These are phyloP conservation scores for Drosophila gaucha DNA, from an alignment of 2,888 invertebrate genomes.

Conservation along the genomic window DNA sequence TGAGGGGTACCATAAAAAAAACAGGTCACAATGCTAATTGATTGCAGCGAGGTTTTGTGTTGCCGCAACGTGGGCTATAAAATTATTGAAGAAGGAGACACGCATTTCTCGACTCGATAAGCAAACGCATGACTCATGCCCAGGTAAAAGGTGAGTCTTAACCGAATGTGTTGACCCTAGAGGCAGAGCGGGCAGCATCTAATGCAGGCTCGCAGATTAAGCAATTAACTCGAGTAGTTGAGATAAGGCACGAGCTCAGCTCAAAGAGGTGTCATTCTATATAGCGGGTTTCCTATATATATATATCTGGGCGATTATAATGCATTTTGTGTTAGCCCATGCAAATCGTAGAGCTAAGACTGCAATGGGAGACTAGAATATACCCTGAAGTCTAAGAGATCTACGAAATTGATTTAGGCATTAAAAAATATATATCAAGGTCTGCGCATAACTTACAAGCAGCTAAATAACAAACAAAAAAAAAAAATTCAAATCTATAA, in stretches of 20 bases:
- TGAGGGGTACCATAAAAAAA: constrained; percentile 28
- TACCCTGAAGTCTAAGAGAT: neutral
- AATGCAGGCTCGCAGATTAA: constrained; percentile 74
- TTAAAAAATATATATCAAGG: too few relatives aligned
- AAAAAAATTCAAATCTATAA: too few relatives aligned
- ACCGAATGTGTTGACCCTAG: constrained; percentile 5
- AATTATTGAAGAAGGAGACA: constrained; percentile 76
- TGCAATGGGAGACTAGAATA: neutral
- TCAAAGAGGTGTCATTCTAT: constrained; percentile 50
- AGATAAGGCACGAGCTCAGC: constrained; percentile 59
- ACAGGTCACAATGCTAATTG: constrained; percentile 78
- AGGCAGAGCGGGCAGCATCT: constrained; percentile 27
- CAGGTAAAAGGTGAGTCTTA: constrained; percentile 17
- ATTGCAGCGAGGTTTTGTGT: constrained; percentile 61
- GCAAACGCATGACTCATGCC: constrained; percentile 60
- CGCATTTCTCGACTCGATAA: constrained; percentile 74
- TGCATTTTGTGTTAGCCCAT: constrained; percentile 49
- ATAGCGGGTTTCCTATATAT: constrained; percentile 17
- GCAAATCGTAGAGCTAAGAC: constrained; percentile 45
- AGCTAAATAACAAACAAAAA: too few relatives aligned
- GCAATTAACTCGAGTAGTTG: constrained; percentile 78
- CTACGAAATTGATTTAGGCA: too few relatives aligned
- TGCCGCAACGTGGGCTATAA: constrained; percentile 69
- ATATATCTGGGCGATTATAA: constrained; percentile 50
- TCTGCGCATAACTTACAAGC: too few relatives aligned